Percentiles rank a stretch among this genome's conserved stretches.
These are phyloP conservation scores for Istiophorus platypterus DNA, from an alignment of 2,113 vertebrate species.

Conservation along the genomic window DNA sequence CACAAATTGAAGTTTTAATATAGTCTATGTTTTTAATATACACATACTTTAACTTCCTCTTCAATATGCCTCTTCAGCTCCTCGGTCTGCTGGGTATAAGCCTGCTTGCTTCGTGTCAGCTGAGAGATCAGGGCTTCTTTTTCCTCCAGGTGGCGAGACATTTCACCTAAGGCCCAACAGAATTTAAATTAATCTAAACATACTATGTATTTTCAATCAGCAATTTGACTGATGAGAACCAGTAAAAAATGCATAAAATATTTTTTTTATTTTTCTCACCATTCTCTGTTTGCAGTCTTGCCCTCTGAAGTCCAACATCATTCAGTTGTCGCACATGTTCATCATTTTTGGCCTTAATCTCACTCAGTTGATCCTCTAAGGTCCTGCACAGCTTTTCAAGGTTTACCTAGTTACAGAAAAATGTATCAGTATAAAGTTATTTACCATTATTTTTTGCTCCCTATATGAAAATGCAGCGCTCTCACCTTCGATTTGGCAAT, in stretches of 20 bases:
- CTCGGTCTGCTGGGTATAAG: constrained; percentile 87
- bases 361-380: constrained; percentile 92
- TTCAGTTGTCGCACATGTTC: constrained; percentile 89
- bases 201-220: background rate
- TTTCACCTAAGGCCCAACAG: constrained; percentile 78
- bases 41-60: constrained; percentile 85
- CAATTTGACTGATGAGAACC: background rate
- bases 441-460: background rate
- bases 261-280: constrained; percentile 49
- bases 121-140: constrained; percentile 82
- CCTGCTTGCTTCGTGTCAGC: constrained; percentile 87
- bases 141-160: constrained; percentile 86
- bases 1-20: background rate
- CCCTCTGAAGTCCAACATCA: constrained; percentile 86
- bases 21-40: background rate
- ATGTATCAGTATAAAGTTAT: background rate
- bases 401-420: constrained; percentile 80
- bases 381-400: constrained; percentile 91
- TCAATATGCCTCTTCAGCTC: constrained; percentile 89
- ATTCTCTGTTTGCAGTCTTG: constrained; percentile 86
- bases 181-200: background rate
- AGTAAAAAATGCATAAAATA: background rate
- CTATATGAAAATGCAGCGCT: background rate
- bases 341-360: constrained; percentile 90
- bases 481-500: constrained; percentile 86